phyloP scores from a whole-genome alignment of 2,888 invertebrate species.

The Caenorhabditis angaria region DNA sequence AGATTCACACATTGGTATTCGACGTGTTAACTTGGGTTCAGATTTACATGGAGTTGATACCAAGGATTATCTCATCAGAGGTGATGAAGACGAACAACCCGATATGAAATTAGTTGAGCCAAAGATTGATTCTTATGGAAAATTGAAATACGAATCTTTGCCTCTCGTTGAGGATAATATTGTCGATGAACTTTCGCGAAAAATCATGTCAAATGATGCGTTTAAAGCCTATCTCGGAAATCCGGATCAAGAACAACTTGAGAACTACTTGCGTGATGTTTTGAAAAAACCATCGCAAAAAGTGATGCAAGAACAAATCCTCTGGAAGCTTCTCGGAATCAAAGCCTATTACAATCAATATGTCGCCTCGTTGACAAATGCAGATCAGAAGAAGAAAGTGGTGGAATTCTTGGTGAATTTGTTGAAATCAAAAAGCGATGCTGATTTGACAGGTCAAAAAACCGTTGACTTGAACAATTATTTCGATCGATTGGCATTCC shows the following conservation, averaged over 20 bases:
- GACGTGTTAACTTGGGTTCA: neutral
- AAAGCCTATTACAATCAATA: conserved; percentile 17
- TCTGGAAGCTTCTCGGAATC: conserved; percentile 18
- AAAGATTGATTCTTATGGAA: conserved; percentile 16
- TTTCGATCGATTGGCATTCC: neutral
- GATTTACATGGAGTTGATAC: neutral
- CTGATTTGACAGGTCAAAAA: neutral
- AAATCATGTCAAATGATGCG: neutral
- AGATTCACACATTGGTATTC: neutral
- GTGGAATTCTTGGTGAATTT: conserved; percentile 15
- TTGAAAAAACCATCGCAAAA: neutral
- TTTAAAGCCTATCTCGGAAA: conserved; percentile 15
- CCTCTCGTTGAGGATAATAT: conserved; percentile 16
- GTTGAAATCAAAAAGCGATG: conserved; percentile 12
- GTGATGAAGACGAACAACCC: conserved; percentile 10
- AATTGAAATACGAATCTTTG: conserved; percentile 13
- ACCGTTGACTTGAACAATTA: neutral
- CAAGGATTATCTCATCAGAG: neutral
- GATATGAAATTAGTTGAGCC: conserved; percentile 9
- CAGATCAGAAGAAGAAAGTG: conserved; percentile 16
- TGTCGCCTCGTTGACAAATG: conserved; percentile 10
- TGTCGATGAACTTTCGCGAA: conserved; percentile 6
- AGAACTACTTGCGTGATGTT: conserved; percentile 9
- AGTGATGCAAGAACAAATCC: neutral
- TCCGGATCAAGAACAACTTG: conserved; percentile 17